Evolutionary conservation across 2,797 vertebrate genomes (phyloP).

Genomic region (Sebastes nivosus): DNA sequence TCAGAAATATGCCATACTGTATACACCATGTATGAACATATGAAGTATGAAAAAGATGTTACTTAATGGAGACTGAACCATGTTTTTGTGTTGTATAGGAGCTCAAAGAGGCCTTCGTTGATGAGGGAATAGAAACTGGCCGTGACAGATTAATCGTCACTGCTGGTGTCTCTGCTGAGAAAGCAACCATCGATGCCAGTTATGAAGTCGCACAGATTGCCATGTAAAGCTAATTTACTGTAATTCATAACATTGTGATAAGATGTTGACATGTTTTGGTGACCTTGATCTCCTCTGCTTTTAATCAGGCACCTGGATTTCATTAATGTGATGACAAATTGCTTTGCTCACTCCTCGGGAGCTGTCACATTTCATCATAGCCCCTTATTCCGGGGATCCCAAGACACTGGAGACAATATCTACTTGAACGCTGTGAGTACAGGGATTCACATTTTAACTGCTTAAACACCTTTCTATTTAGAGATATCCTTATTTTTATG

Average conservation of each 20-base stretch:
- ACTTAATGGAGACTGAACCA: neutral
- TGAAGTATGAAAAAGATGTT: too few species aligned
- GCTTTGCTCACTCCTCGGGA: too few species aligned
- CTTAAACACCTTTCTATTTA: neutral
- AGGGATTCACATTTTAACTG: neutral
- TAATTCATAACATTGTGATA: neutral
- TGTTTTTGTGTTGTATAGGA: conserved; percentile 59
- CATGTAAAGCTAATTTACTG: conserved; percentile 43
- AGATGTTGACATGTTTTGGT: neutral
- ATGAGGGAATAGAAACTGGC: conserved; percentile 27
- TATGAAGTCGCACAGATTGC: conserved; percentile 76
- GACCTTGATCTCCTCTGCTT: neutral
- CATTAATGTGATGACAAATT: conserved; percentile 75
- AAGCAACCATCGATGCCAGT: conserved; percentile 54
- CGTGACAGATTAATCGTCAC: conserved; percentile 69
- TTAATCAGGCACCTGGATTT: conserved; percentile 78
- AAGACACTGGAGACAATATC: conserved; percentile 60
- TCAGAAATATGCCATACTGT: neutral
- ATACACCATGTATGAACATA: too few species aligned
- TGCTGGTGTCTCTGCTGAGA: conserved; percentile 70
- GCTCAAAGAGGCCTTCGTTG: conserved; percentile 59
- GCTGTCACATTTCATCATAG: conserved; percentile 56
- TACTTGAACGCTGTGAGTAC: conserved; percentile 74
- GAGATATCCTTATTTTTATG: neutral
- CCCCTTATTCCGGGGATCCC: conserved; percentile 70